These are phyloP conservation scores for Aphidius ervi DNA, from an alignment of 1,140 invertebrate genomes.

Conservation along the genomic window DNA sequence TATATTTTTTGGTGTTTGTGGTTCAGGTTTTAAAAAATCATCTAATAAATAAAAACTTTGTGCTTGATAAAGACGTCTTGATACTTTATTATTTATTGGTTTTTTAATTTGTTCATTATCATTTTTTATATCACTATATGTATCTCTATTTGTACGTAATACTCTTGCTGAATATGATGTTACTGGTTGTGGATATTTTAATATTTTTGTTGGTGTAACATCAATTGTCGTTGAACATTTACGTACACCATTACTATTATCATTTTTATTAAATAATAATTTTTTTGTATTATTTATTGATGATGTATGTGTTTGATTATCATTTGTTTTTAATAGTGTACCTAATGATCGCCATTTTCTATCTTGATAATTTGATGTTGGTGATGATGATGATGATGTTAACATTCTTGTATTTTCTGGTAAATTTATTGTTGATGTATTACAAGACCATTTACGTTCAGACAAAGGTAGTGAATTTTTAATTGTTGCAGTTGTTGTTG, in stretches of 20 bases:
- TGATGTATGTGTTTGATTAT: conserved; percentile 25
- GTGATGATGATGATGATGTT: conserved; percentile 39
- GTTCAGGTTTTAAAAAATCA: conserved; percentile 53
- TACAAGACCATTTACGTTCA: conserved; percentile 43
- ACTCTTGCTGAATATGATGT: conserved; percentile 38
- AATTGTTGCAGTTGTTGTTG: too few species aligned
- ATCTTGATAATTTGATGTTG: conserved; percentile 38
- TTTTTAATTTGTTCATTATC: conserved; percentile 37
- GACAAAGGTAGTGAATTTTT: conserved; percentile 27
- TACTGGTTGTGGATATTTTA: conserved; percentile 26
- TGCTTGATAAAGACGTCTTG: conserved; percentile 42
- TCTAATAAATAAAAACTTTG: conserved; percentile 56
- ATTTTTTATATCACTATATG: conserved; percentile 30
- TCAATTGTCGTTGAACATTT: conserved; percentile 23
- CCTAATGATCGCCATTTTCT: conserved; percentile 54
- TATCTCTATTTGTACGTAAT: conserved; percentile 30
- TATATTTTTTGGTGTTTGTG: conserved; percentile 38
- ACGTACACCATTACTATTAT: conserved; percentile 23
- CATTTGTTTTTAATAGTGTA: conserved; percentile 48
- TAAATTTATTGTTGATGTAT: conserved; percentile 27
- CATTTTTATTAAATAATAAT: conserved; percentile 40
- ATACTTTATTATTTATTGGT: conserved; percentile 37
- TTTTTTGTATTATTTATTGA: too few species aligned
- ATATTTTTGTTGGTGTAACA: conserved; percentile 18
- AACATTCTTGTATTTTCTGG: conserved; percentile 41